Conservation (phyloP, 1,140 invertebrate species). For the Drosophila takahashii region DNA sequence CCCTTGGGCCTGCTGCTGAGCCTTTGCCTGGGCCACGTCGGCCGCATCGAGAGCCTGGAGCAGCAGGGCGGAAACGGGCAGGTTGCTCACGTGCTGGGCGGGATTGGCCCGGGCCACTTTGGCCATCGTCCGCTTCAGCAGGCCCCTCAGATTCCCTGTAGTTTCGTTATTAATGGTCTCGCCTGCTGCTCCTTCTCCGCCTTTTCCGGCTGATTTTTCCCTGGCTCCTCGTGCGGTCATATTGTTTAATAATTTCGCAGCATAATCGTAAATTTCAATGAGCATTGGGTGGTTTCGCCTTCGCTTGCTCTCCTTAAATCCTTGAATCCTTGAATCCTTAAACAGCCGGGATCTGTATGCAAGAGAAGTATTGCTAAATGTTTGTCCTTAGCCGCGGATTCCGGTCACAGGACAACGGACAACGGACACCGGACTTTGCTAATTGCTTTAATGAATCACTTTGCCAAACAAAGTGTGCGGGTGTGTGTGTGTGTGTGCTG, state of each 20-base stretch:
- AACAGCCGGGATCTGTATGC: slow-evolving; percentile 24
- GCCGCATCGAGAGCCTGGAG: slow-evolving; percentile 43
- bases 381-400: slow-evolving; percentile 19
- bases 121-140: slow-evolving; percentile 1
- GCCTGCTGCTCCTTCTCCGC: background rate
- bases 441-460: slow-evolving; percentile 73
- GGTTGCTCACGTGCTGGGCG: slow-evolving; percentile 56
- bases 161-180: background rate
- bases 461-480: slow-evolving; percentile 3
- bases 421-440: slow-evolving; percentile 26
- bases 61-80: slow-evolving; percentile 48
- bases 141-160: background rate
- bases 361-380: slow-evolving; percentile 58
- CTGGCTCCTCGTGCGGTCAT: slow-evolving; percentile 64
- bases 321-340: background rate
- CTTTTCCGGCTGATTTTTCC: slow-evolving; percentile 17
- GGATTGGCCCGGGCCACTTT: slow-evolving; percentile 43
- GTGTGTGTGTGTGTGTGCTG: slow-evolving; percentile 2
- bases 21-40: slow-evolving; percentile 17
- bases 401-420: background rate
- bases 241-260: slow-evolving; percentile 80
- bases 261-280: slow-evolving; percentile 78
- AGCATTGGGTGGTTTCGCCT: slow-evolving; percentile 50
- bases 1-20: slow-evolving; percentile 23
- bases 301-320: background rate